These are phyloP conservation scores for Lepidocolaptes lacrymiger DNA, from an alignment of 2,797 vertebrate genomes.

Conservation along the genomic window DNA sequence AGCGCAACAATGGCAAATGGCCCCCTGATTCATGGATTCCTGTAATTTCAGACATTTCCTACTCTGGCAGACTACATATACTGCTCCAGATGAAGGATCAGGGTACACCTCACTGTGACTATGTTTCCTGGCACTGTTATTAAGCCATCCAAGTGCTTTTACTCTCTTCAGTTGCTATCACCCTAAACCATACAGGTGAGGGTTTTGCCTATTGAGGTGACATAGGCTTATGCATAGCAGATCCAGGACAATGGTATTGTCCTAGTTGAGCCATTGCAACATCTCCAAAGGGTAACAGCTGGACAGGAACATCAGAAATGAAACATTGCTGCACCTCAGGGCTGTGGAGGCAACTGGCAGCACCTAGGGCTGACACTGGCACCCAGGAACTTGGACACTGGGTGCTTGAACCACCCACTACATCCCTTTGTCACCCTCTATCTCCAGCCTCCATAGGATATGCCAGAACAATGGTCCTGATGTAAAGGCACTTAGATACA, in stretches of 20 bases:
- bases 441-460: background rate
- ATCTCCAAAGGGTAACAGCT: background rate
- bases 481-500: background rate
- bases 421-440: background rate
- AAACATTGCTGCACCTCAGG: rapidly evolving
- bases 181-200: background rate
- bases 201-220: background rate
- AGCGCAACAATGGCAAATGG: background rate
- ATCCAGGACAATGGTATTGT: background rate
- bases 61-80: background rate
- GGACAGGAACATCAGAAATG: background rate
- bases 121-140: background rate
- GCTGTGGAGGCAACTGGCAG: background rate
- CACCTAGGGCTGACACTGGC: background rate
- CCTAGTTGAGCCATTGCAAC: background rate
- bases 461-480: background rate
- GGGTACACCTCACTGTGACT: background rate
- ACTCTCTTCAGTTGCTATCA: background rate
- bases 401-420: rapidly evolving
- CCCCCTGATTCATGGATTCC: slow-evolving; percentile 23
- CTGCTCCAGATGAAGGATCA: background rate
- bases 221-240: background rate
- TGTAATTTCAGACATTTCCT: slow-evolving; percentile 17
- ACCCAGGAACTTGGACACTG: background rate
- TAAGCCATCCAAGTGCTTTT: background rate